These are phyloP conservation scores for Meganola albula DNA, from an alignment of 2,888 invertebrate genomes.

Conservation along the genomic window DNA sequence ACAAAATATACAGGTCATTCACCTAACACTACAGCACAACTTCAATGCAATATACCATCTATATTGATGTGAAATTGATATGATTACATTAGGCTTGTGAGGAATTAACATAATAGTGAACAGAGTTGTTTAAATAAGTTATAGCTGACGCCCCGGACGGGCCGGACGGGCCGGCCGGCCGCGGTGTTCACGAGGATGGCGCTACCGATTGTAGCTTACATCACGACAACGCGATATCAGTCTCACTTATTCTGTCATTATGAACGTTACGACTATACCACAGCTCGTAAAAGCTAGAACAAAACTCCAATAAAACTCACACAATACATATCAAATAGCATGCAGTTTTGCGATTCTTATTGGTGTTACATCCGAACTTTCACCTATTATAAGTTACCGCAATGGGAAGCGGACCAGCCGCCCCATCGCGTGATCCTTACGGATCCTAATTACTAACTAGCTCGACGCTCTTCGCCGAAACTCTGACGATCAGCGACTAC, in stretches of 20 bases:
- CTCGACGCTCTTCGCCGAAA: slow-evolving; percentile 31
- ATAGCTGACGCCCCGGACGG: slow-evolving; percentile 21
- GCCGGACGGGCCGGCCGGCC: slow-evolving; percentile 1
- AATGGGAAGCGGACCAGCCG: slow-evolving; percentile 57
- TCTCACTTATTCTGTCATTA: slow-evolving; percentile 77
- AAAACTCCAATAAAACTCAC: slow-evolving; percentile 40
- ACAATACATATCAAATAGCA: slow-evolving; percentile 24
- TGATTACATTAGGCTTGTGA: slow-evolving; percentile 56
- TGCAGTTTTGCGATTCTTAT: slow-evolving; percentile 40
- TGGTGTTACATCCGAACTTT: slow-evolving; percentile 33
- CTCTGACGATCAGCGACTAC: slow-evolving; percentile 32
- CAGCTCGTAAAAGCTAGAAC: slow-evolving; percentile 50
- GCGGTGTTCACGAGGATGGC: slow-evolving; percentile 25
- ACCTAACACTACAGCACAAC: slow-evolving; percentile 66
- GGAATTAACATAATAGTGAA: slow-evolving; percentile 67
- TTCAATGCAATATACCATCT: slow-evolving; percentile 72
- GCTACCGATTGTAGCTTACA: slow-evolving; percentile 41
- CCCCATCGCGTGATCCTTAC: slow-evolving; percentile 36
- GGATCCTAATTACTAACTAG: slow-evolving; percentile 52
- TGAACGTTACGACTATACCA: slow-evolving; percentile 64
- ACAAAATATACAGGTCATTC: slow-evolving; percentile 73
- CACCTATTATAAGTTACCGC: slow-evolving; percentile 51
- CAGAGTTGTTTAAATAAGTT: slow-evolving; percentile 58
- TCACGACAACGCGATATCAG: slow-evolving; percentile 72
- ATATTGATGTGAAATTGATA: slow-evolving; percentile 73